A percentile compares a stretch with the other conserved stretches of the same genome.
Conservation (phyloP, 1,140 invertebrate genomes). For the Geopemphigus sp. region DNA sequence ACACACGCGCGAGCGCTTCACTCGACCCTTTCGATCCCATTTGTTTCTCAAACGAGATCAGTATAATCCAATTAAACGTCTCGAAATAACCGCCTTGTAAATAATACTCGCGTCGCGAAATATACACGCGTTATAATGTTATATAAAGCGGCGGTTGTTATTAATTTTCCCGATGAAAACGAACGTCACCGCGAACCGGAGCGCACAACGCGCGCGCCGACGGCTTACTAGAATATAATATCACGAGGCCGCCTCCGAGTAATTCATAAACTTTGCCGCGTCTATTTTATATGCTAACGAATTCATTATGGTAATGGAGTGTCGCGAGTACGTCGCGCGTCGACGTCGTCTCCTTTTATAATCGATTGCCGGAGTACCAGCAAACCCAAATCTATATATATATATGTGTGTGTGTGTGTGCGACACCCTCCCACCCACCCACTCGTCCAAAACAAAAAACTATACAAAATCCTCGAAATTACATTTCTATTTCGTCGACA, state of each 20-base stretch:
- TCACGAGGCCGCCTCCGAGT: background rate
- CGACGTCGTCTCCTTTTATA: constrained; percentile 21
- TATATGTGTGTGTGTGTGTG: too few relatives aligned
- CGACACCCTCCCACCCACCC: too few relatives aligned
- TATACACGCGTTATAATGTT: background rate
- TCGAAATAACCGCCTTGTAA: background rate
- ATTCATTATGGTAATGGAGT: constrained; percentile 44
- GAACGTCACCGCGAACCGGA: background rate
- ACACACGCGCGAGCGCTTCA: background rate
- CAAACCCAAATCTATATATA: background rate
- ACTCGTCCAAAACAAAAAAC: too few relatives aligned
- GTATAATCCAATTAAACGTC: constrained; percentile 22
- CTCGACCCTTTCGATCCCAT: background rate
- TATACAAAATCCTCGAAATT: too few relatives aligned
- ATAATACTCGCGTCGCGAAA: background rate
- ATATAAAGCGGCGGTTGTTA: constrained; percentile 10
- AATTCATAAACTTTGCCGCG: constrained; percentile 41
- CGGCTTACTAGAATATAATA: background rate
- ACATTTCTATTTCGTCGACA: too few relatives aligned
- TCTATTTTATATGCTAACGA: constrained; percentile 43
- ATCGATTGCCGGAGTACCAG: background rate
- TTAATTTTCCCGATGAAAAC: constrained; percentile 16
- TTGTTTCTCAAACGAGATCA: background rate
- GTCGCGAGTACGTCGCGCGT: background rate
- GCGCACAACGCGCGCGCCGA: background rate